Evolutionary conservation across 2,888 invertebrate genomes (phyloP).

Genomic region (Nephrotoma appendiculata): DNA sequence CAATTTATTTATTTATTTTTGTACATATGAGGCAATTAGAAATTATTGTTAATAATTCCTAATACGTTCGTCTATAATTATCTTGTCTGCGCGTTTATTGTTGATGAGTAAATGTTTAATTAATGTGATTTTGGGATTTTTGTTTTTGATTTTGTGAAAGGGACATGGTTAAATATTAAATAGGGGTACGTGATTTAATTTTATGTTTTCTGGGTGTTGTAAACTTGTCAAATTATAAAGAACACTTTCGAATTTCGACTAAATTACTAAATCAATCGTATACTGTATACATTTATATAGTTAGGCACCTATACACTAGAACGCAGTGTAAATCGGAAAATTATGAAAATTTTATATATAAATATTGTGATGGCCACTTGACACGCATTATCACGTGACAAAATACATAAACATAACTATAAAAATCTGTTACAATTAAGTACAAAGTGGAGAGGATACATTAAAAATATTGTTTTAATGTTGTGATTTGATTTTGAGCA

Average conservation of each 20-base stretch:
- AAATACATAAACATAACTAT: not conserved
- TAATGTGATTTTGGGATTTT: not conserved
- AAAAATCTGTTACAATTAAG: not conserved
- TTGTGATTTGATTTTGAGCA: not conserved
- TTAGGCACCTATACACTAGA: not conserved
- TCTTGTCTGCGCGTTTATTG: not conserved
- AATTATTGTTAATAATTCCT: not conserved
- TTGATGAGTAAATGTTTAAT: conserved; percentile 3
- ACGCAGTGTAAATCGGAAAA: not conserved
- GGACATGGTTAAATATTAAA: not conserved
- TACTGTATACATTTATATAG: not conserved
- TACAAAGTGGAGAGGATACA: not conserved
- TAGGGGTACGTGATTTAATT: not conserved
- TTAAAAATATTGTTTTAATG: not conserved
- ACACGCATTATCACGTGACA: conserved; percentile 5
- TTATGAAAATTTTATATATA: not conserved
- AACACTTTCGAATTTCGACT: not conserved
- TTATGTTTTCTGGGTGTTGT: not conserved
- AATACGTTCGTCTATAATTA: not conserved
- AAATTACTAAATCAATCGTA: too few species aligned
- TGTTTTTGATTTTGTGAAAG: not conserved
- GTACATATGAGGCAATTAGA: not conserved
- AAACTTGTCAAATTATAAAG: not conserved
- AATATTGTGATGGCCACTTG: conserved; percentile 1
- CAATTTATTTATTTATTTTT: not conserved